Conservation (phyloP, 2,113 vertebrate species). For the Nyctereutes procyonoides region DNA sequence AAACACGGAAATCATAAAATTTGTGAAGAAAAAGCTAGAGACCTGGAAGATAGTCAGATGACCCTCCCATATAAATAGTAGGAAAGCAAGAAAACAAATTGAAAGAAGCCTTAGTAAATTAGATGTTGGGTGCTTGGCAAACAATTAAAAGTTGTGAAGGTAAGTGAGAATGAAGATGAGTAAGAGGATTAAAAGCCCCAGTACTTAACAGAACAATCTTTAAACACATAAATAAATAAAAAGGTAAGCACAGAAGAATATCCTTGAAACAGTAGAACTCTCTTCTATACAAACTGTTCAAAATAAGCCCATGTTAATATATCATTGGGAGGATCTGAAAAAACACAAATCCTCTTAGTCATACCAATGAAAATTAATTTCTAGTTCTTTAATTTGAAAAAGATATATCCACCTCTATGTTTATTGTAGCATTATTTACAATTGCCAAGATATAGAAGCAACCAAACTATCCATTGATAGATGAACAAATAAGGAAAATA, state of each 20-base stretch:
- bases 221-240: not conserved
- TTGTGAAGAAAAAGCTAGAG: not conserved
- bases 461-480: not conserved
- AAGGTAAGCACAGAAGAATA: not conserved
- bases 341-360: not conserved
- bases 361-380: not conserved
- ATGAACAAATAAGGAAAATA: not conserved
- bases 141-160: not conserved
- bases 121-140: not conserved
- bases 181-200: not conserved
- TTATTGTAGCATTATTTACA: not conserved
- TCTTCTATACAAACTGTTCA: not conserved
- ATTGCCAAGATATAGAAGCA: not conserved
- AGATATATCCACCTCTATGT: not conserved
- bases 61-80: fast-evolving
- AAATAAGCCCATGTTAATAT: not conserved
- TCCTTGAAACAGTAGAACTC: not conserved
- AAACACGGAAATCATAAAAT: not conserved
- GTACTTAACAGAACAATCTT: not conserved
- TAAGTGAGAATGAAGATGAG: not conserved
- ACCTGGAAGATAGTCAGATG: not conserved
- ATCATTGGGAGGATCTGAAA: not conserved
- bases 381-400: not conserved
- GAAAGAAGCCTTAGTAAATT: not conserved
- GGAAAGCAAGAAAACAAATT: not conserved